Conservation (phyloP, 2,797 vertebrate genomes). For the Amblyraja radiata region DNA sequence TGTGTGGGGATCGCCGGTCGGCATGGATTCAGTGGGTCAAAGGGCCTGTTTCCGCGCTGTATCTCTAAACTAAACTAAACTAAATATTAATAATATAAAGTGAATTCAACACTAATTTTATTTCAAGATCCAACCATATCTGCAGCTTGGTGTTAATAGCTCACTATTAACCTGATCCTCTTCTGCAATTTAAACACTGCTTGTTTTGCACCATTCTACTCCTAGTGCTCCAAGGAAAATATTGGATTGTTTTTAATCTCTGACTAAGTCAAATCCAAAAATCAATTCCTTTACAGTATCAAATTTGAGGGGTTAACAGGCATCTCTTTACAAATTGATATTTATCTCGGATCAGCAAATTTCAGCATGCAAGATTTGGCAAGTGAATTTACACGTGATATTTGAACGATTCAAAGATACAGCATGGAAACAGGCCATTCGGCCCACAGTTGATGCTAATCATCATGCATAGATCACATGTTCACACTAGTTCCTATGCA, state of each 20-base stretch:
- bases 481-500: too few species aligned
- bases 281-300: neutral
- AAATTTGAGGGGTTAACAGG: neutral
- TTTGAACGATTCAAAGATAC: neutral
- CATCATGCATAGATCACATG: too few species aligned
- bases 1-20: too few species aligned
- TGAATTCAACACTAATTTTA: neutral
- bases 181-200: neutral
- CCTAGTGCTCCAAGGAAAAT: neutral
- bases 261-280: neutral
- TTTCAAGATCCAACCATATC: neutral
- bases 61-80: too few species aligned
- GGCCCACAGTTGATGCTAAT: too few species aligned
- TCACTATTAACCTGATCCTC: neutral
- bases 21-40: too few species aligned
- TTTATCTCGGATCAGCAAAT: neutral
- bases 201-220: neutral
- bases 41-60: too few species aligned
- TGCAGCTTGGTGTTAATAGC: neutral
- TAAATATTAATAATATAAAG: neutral
- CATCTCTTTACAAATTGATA: neutral
- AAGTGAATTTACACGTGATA: neutral
- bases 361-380: neutral
- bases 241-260: neutral
- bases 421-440: too few species aligned